Conservation (phyloP, 2,797 vertebrate genomes). For the Linurgus olivaceus region DNA sequence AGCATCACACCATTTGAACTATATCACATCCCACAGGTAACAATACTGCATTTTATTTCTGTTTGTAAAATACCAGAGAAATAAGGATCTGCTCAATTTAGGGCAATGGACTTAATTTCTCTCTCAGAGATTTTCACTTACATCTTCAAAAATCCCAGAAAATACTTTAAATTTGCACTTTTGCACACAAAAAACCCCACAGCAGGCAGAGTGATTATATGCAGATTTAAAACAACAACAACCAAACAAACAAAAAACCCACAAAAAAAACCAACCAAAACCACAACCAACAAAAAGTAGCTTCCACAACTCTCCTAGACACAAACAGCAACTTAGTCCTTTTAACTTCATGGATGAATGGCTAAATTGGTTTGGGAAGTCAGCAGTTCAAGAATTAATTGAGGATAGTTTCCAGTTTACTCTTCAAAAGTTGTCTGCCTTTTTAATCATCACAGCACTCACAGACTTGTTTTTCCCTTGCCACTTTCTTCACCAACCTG, state of each 20-base stretch:
- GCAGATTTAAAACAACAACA: neutral
- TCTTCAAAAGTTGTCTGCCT: neutral
- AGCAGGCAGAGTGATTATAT: neutral
- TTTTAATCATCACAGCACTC: neutral
- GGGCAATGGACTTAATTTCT: neutral
- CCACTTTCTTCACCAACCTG: neutral
- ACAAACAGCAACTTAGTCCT: neutral
- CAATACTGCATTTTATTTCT: neutral
- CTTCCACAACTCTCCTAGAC: neutral
- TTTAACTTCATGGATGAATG: conserved; percentile 12
- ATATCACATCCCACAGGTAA: neutral
- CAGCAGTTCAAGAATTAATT: neutral
- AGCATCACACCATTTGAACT: neutral
- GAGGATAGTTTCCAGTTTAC: neutral
- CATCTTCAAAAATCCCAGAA: neutral
- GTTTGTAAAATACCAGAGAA: neutral
- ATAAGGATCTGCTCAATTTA: neutral
- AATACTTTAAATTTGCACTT: neutral
- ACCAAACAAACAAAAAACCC: neutral
- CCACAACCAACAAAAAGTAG: neutral
- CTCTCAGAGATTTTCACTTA: neutral
- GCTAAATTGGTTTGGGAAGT: conserved; percentile 13
- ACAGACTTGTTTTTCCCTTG: neutral
- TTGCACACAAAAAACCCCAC: neutral
- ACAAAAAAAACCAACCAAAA: neutral